Percentiles rank a stretch among this genome's conserved stretches.
Conservation (phyloP, 2,888 invertebrate species). For the Trachelus stipa region DNA sequence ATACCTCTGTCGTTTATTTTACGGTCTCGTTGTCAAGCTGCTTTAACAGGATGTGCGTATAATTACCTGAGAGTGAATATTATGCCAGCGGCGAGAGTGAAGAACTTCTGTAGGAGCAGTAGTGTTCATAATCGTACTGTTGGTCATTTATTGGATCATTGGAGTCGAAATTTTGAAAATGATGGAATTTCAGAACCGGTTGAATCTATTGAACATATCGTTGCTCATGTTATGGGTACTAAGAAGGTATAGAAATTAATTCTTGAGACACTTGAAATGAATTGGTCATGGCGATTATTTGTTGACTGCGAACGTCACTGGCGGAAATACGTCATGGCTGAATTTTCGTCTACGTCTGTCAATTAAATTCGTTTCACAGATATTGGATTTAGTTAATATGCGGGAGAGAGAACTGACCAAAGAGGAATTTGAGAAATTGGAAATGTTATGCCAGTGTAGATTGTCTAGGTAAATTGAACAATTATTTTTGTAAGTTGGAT, state of each 20-base stretch:
- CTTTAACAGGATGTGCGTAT: neutral
- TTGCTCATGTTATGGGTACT: slow-evolving; percentile 69
- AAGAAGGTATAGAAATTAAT: slow-evolving; percentile 67
- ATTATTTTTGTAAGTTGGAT: neutral
- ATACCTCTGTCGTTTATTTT: neutral
- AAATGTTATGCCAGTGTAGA: slow-evolving; percentile 57
- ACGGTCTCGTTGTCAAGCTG: neutral
- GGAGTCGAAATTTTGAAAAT: slow-evolving; percentile 67
- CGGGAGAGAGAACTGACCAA: slow-evolving; percentile 41
- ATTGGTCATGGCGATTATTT: neutral
- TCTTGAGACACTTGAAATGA: neutral
- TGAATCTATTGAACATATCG: slow-evolving; percentile 71
- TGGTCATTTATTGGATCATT: slow-evolving; percentile 57
- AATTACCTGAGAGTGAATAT: neutral
- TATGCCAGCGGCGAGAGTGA: neutral
- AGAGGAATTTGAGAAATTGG: slow-evolving; percentile 45
- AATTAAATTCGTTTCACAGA: slow-evolving; percentile 35
- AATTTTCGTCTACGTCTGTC: neutral
- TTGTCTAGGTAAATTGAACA: slow-evolving; percentile 52
- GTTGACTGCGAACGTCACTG: neutral
- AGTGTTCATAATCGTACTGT: slow-evolving; percentile 34
- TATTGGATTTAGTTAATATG: slow-evolving; percentile 49
- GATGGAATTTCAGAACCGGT: slow-evolving; percentile 69
- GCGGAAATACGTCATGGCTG: neutral
- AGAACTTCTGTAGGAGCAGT: neutral